These are phyloP conservation scores for Acronicta aceris DNA, from an alignment of 2,888 invertebrate species.

Conservation along the genomic window DNA sequence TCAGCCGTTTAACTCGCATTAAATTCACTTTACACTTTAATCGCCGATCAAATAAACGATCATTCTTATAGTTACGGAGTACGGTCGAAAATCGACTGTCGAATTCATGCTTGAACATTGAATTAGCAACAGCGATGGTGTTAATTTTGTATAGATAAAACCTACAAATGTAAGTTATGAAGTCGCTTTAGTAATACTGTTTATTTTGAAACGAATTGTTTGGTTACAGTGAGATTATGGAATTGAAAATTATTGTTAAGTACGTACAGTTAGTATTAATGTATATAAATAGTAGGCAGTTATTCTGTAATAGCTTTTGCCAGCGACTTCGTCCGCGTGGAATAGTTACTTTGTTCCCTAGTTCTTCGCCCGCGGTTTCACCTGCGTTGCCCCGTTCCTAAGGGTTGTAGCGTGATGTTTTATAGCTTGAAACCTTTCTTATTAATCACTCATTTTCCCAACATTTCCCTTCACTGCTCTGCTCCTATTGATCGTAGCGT, in stretches of 20 bases:
- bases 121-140: conserved; percentile 42
- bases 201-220: conserved; percentile 50
- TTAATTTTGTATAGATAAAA: conserved; percentile 55
- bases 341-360: too few species aligned
- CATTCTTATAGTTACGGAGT: background rate
- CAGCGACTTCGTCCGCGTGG: too few species aligned
- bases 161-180: conserved; percentile 46
- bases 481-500: too few species aligned
- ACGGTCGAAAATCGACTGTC: conserved; percentile 10
- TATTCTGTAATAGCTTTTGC: too few species aligned
- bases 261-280: background rate
- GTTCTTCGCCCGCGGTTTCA: too few species aligned
- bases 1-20: conserved; percentile 58
- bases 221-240: conserved; percentile 20
- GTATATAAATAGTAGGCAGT: conserved; percentile 7
- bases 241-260: conserved; percentile 25
- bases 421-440: too few species aligned
- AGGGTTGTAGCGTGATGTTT: too few species aligned
- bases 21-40: conserved; percentile 43
- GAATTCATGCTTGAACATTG: conserved; percentile 7
- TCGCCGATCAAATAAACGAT: background rate
- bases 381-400: too few species aligned
- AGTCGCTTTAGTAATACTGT: conserved; percentile 36
- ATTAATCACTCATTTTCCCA: too few species aligned
- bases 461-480: too few species aligned